Percentiles rank a stretch among this genome's conserved stretches.
These are phyloP conservation scores for Papilio protenor DNA, from an alignment of 2,888 invertebrate species.

Conservation along the genomic window DNA sequence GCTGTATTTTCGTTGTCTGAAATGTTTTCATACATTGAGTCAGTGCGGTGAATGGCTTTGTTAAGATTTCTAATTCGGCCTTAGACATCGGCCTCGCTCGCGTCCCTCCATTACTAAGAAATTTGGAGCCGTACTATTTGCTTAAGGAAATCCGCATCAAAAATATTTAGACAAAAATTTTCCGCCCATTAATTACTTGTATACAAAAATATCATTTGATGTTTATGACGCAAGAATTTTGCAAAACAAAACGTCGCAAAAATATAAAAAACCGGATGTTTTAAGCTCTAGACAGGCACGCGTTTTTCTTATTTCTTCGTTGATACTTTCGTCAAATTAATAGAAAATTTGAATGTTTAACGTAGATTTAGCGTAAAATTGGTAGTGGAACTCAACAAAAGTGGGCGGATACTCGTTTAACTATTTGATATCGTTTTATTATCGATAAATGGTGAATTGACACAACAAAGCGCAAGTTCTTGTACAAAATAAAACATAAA, in stretches of 20 bases:
- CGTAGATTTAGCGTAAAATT: background rate
- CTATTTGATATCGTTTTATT: background rate
- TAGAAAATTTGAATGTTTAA: background rate
- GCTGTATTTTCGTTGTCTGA: conserved; percentile 2
- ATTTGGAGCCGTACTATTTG: conserved; percentile 45
- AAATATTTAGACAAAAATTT: conserved; percentile 11
- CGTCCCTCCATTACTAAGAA: conserved; percentile 48
- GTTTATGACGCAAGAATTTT: background rate
- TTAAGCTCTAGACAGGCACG: background rate
- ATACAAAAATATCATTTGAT: background rate
- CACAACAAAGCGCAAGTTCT: background rate
- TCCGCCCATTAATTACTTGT: background rate
- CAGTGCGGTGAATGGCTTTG: conserved; percentile 52
- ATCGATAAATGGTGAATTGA: background rate
- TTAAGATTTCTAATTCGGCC: conserved; percentile 52
- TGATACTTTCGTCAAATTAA: background rate
- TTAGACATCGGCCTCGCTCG: conserved; percentile 48
- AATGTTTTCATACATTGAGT: conserved; percentile 47
- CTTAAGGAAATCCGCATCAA: conserved; percentile 33
- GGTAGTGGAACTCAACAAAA: background rate
- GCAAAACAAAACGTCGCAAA: background rate
- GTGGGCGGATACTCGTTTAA: background rate
- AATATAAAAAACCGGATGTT: background rate
- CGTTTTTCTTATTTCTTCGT: background rate
- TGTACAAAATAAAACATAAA: background rate